Evolutionary conservation across 2,113 vertebrate genomes (phyloP).

Genomic region (Pedetes capensis): DNA sequence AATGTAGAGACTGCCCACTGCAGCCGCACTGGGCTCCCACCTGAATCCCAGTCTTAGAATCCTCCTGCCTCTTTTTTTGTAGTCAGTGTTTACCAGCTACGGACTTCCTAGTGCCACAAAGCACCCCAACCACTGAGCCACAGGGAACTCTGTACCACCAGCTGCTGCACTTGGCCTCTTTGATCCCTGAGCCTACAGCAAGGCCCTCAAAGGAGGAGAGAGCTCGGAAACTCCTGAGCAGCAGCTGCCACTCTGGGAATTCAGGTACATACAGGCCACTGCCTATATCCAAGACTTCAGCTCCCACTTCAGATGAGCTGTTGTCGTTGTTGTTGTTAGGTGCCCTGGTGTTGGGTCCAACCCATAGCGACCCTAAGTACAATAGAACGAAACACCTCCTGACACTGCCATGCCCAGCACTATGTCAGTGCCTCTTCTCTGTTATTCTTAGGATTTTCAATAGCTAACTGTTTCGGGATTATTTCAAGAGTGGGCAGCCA

Average conservation of each 20-base stretch:
- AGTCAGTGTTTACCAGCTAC: no score
- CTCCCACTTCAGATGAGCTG: background rate
- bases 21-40: background rate
- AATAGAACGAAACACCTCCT: no score
- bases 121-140: no score
- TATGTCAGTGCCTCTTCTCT: no score
- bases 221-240: background rate
- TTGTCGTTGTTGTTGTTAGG: no score
- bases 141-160: background rate
- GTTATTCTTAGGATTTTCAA: no score
- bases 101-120: background rate
- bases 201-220: background rate
- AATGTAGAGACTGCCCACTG: accelerated
- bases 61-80: background rate
- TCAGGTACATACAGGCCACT: background rate
- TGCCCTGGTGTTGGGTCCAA: no score
- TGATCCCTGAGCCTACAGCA: no score
- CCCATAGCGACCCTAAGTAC: no score
- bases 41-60: background rate
- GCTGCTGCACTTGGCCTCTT: background rate
- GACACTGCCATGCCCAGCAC: no score
- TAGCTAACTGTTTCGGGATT: no score
- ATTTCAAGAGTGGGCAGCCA: no score
- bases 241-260: background rate
- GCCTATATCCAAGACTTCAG: background rate